Conservation (phyloP, 30 jellyfish, hydroid and myxozoan genomes). For the Chironex yamaguchii region DNA sequence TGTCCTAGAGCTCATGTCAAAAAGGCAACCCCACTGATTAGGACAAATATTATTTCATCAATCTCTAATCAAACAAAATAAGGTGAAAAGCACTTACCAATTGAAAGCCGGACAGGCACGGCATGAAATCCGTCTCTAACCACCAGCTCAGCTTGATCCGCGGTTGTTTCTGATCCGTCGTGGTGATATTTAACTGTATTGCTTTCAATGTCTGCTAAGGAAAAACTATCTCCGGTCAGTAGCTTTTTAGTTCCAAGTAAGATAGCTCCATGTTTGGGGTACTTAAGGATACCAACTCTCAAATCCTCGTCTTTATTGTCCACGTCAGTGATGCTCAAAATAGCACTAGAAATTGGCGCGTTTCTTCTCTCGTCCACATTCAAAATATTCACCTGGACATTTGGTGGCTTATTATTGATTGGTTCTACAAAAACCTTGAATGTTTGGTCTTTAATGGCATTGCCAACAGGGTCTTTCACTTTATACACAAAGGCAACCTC, state of each 20-base stretch:
- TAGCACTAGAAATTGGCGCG: constrained; percentile 50
- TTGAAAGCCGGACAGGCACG: constrained; percentile 64
- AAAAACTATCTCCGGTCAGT: constrained; percentile 74
- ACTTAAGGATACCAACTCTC: constrained; percentile 47
- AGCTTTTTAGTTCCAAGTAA: constrained; percentile 53
- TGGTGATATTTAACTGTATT: constrained; percentile 76
- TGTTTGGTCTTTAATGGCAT: constrained; percentile 47
- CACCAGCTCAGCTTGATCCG: constrained; percentile 69
- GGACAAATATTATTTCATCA: too few species aligned
- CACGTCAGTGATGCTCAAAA: constrained; percentile 73
- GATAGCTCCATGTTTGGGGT: constrained; percentile 84
- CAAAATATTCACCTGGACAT: constrained; percentile 52
- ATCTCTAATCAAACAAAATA: not conserved
- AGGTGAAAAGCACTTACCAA: constrained; percentile 75
- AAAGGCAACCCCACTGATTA: too few species aligned
- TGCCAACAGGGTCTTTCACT: constrained; percentile 88
- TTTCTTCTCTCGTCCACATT: constrained; percentile 80
- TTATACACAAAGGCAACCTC: constrained; percentile 70
- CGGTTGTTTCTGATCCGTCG: constrained; percentile 87
- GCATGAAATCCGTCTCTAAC: constrained; percentile 83
- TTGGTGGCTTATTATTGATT: constrained; percentile 89
- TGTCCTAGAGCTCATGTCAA: too few species aligned
- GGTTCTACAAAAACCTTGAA: constrained; percentile 80
- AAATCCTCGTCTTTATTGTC: constrained; percentile 83
- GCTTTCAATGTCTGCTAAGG: constrained; percentile 68